A percentile compares a stretch with the other conserved stretches of the same genome.
Evolutionary conservation across 1,140 invertebrate species (phyloP).

Genomic region (Macrosteles quadrilineatus): DNA sequence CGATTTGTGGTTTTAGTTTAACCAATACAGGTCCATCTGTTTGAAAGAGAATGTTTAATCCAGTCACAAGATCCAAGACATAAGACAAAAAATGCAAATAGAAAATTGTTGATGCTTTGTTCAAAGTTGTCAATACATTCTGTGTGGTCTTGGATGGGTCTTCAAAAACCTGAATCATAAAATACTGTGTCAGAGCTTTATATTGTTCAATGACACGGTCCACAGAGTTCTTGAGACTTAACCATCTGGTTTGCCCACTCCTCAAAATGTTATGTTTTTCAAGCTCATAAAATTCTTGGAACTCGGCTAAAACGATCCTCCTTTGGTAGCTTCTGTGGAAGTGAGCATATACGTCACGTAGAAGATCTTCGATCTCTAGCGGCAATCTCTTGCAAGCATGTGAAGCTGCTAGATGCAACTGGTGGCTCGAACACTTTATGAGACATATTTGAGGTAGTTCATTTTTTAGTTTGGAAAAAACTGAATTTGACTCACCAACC

Average conservation of each 20-base stretch:
- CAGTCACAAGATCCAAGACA: background rate
- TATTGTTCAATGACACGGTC: background rate
- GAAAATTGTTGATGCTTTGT: background rate
- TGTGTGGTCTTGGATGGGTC: background rate
- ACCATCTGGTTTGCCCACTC: background rate
- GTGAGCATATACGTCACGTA: background rate
- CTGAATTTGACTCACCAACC: background rate
- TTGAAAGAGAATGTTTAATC: slow-evolving; percentile 5
- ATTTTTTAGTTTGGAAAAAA: background rate
- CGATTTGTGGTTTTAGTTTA: background rate
- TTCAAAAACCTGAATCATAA: slow-evolving; percentile 1
- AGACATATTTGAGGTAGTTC: background rate
- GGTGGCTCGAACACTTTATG: slow-evolving; percentile 3
- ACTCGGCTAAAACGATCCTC: background rate
- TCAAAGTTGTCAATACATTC: background rate
- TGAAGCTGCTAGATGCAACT: background rate
- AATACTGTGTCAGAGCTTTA: background rate
- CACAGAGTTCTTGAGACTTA: background rate
- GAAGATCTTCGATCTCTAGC: background rate
- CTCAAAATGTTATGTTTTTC: background rate
- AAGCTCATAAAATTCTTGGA: background rate
- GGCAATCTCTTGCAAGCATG: background rate
- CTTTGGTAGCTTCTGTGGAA: slow-evolving; percentile 3
- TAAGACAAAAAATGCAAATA: background rate
- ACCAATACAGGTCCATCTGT: background rate